Evolutionary conservation across 2,113 vertebrate species (phyloP), one percentile per base, ranked within the genome.

Genomic region (Brachyhypopomus occidentalis): DNA sequence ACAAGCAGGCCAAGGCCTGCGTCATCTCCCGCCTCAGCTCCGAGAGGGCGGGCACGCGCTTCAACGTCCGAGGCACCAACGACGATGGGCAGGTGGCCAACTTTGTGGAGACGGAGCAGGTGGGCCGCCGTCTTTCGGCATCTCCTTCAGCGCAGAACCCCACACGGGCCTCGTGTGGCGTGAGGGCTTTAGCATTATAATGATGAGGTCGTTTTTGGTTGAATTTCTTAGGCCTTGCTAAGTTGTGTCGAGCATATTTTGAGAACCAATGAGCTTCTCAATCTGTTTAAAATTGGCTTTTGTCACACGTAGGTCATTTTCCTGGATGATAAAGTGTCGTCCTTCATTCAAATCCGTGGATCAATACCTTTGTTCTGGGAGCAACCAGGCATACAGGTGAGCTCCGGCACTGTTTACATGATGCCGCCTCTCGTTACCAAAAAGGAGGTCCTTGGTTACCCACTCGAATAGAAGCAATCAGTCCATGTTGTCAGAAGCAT

Each of bases 41-140:
- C 17, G 97, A 98, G 85, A 91, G 97, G 73, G 98, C 98, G 0
- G 98, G 98, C 79, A 99, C 97, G 0, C 92, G 98, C 27, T 99
- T 99, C 83, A 99, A 99, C 0, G 97, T 99, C 9, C 92, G 98
- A n/a, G 98, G 98, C 81, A 96, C 97, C 56, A 98, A 99, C 0
- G 98, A 99, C 38, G 95, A 98, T 0, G 98, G 98, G 9, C 97
- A 99, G 0, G 98, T 98, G 34, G 98, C 98, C 81, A 99, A 99
- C 89, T 99, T 99, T 89, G 97, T 99, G 66, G 98, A 99, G 89
- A 99, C 98, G 0, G 98, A 99, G 81, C 98, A 99, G 96, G 97
- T 98, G 89, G 82, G 34, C 17, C 19, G 16, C 38, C 19, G 80
- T 74, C 2, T 5, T 38, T 74, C 4, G 41, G 56, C 25, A 60